These are phyloP conservation scores for Tenthredo distinguenda DNA, from an alignment of 2,888 invertebrate genomes.

Conservation along the genomic window DNA sequence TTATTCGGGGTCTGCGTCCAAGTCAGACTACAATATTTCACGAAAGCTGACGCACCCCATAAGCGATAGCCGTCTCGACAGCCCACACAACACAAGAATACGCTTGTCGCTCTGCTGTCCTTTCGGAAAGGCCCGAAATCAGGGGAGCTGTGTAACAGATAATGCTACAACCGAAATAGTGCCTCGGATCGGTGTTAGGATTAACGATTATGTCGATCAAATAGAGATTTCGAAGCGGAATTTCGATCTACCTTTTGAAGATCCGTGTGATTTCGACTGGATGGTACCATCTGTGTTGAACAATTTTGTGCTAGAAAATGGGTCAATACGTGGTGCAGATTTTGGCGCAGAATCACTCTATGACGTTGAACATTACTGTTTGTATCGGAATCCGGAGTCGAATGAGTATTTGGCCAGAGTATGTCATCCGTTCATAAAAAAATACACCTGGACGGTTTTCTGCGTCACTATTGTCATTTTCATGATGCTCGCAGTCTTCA, in stretches of 20 bases:
- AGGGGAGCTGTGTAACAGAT: neutral
- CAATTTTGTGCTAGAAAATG: neutral
- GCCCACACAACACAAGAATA: neutral
- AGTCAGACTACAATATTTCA: neutral
- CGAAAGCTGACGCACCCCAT: neutral
- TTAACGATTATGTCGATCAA: neutral
- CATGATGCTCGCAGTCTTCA: conserved; percentile 66
- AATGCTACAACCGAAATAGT: too few relatives aligned
- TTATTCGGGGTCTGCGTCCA: neutral
- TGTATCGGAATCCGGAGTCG: neutral
- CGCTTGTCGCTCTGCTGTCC: neutral
- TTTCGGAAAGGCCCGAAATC: neutral
- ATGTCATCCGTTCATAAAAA: neutral
- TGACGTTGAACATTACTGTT: conserved; percentile 5
- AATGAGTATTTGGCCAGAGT: neutral
- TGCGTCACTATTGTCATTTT: neutral
- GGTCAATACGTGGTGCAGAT: neutral
- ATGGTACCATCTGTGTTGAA: neutral
- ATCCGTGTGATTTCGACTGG: conserved; percentile 11
- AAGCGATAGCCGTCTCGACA: too few relatives aligned
- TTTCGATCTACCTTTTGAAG: neutral
- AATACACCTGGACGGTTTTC: neutral
- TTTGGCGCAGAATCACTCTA: neutral
- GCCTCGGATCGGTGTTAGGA: neutral
- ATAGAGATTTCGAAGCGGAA: neutral